Evolutionary conservation across 2,113 vertebrate genomes (phyloP).

Genomic region (Tauraco erythrolophus): DNA sequence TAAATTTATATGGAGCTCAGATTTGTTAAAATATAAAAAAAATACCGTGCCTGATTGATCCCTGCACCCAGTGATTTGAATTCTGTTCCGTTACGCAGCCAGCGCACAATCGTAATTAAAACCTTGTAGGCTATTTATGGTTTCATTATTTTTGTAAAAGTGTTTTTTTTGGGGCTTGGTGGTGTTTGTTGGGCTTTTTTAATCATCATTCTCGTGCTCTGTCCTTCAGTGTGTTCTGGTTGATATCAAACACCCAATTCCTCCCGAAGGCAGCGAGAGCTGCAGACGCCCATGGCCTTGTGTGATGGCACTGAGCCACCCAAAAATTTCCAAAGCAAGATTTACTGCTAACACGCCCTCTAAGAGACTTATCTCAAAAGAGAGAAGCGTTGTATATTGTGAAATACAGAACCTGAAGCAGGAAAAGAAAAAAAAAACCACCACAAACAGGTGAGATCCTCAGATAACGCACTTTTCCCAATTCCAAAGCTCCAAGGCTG

Average conservation of each 20-base stretch:
- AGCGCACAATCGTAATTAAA: background rate
- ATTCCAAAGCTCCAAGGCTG: background rate
- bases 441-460: background rate
- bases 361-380: background rate
- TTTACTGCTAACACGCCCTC: fast-evolving
- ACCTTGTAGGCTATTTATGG: background rate
- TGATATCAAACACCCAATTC: background rate
- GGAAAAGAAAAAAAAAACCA: background rate
- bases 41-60: background rate
- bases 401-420: background rate
- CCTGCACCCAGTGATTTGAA: background rate
- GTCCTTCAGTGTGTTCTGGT: fast-evolving
- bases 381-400: no score
- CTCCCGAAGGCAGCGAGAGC: background rate
- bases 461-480: background rate
- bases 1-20: background rate
- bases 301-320: background rate
- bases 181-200: background rate
- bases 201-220: background rate
- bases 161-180: background rate
- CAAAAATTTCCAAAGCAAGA: background rate
- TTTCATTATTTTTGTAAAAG: background rate
- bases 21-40: background rate
- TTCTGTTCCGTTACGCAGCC: background rate
- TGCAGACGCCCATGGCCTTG: background rate